Percentiles rank a stretch among this genome's conserved stretches.
Conservation (phyloP, 2,113 vertebrate species). For the Gallinago jamesoni region DNA sequence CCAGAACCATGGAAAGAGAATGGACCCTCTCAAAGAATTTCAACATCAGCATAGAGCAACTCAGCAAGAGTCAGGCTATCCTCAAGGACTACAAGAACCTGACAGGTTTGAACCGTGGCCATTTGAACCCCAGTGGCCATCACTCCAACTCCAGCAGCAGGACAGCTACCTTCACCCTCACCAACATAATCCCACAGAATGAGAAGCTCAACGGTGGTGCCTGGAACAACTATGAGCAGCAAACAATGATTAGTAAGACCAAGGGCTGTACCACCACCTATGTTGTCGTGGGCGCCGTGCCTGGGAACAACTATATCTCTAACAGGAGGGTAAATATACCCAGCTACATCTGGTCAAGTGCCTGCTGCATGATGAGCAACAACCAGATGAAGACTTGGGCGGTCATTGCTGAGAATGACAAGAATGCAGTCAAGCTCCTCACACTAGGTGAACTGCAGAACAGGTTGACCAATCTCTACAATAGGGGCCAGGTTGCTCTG, state of each 20-base stretch:
- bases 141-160: conserved; percentile 67
- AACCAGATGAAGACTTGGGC: conserved; percentile 34
- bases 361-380: conserved; percentile 41
- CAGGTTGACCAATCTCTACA: background rate
- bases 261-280: conserved; percentile 24
- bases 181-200: conserved; percentile 80
- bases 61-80: no score
- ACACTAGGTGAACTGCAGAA: conserved; percentile 57
- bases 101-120: conserved; percentile 66
- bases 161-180: conserved; percentile 79
- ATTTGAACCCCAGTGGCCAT: conserved; percentile 79
- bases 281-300: conserved; percentile 11
- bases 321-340: conserved; percentile 59
- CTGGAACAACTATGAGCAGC: conserved; percentile 74
- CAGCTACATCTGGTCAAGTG: conserved; percentile 59
- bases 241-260: background rate
- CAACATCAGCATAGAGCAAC: no score
- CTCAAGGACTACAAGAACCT: conserved; percentile 61
- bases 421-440: background rate
- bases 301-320: conserved; percentile 51
- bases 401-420: conserved; percentile 22
- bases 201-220: conserved; percentile 72
- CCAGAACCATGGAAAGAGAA: no score
- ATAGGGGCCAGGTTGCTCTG: background rate
- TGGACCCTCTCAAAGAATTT: no score